Percentiles rank a stretch among this genome's conserved stretches.
phyloP scores from a whole-genome alignment of 1,140 invertebrate genomes.

The Chelonus insularis region DNA sequence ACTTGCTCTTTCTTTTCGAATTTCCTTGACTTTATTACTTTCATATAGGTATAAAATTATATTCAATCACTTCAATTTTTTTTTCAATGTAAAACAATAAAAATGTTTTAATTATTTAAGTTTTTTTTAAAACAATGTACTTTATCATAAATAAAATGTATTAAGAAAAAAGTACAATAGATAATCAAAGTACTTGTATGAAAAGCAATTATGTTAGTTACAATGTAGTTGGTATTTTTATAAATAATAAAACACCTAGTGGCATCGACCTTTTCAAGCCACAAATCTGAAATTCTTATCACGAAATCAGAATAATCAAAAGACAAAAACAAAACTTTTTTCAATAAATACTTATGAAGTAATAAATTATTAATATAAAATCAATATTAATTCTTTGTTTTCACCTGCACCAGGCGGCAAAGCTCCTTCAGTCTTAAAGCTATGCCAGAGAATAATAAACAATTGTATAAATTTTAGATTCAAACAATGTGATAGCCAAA shows the following conservation, averaged over 20 bases:
- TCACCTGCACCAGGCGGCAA: constrained; percentile 50
- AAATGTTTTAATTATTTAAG: too few species aligned
- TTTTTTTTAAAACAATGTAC: too few species aligned
- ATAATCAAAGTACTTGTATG: too few species aligned
- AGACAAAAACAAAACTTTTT: neutral
- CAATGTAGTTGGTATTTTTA: too few species aligned
- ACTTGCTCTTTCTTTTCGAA: constrained; percentile 24
- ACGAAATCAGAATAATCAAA: too few species aligned
- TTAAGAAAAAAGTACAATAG: too few species aligned
- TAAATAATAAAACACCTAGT: too few species aligned
- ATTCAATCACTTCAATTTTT: neutral
- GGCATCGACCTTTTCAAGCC: too few species aligned
- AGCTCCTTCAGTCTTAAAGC: constrained; percentile 38
- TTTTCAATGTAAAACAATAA: too few species aligned
- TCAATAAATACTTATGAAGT: neutral
- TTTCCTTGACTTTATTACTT: constrained; percentile 26
- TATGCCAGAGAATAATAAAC: constrained; percentile 32
- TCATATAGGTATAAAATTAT: constrained; percentile 12
- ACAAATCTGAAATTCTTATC: too few species aligned
- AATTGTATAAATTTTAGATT: constrained; percentile 33
- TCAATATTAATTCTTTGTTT: constrained; percentile 3
- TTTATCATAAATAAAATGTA: too few species aligned
- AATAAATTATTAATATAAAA: neutral
- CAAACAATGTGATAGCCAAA: constrained; percentile 33
- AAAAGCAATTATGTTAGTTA: too few species aligned